These are phyloP conservation scores for Hirudinaria manillensis DNA, from an alignment of 2,888 invertebrate genomes.

Conservation along the genomic window DNA sequence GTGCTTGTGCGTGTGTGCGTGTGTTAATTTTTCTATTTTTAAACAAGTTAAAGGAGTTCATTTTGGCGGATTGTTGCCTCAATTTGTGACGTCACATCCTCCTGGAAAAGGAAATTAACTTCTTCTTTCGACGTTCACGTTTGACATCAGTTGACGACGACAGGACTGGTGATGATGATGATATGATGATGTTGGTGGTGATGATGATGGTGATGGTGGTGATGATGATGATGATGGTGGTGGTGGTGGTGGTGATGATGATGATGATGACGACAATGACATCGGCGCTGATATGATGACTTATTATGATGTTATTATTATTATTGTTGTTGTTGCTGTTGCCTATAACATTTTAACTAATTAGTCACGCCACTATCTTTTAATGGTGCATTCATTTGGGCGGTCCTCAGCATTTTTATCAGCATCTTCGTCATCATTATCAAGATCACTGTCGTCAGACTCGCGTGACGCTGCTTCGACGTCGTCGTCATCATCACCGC, in stretches of 20 bases:
- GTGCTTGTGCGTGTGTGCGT: background rate
- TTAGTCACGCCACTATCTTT: too few species aligned
- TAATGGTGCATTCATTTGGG: too few species aligned
- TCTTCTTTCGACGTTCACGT: background rate
- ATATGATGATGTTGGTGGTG: background rate
- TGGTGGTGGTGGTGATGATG: slow-evolving; percentile 17
- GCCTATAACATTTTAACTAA: slow-evolving; percentile 12
- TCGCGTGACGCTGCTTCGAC: too few species aligned
- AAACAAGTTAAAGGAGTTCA: too few species aligned
- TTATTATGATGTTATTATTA: slow-evolving; percentile 9
- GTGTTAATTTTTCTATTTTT: background rate
- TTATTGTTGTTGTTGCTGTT: slow-evolving; percentile 24
- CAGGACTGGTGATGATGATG: background rate
- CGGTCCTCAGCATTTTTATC: too few species aligned
- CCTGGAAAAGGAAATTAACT: too few species aligned
- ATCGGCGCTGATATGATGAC: slow-evolving; percentile 17
- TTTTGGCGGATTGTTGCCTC: too few species aligned
- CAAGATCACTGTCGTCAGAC: too few species aligned
- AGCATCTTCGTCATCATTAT: too few species aligned
- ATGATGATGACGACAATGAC: slow-evolving; percentile 24
- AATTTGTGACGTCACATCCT: too few species aligned
- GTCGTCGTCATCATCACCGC: too few species aligned
- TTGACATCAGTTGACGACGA: background rate
- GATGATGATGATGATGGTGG: slow-evolving; percentile 13
- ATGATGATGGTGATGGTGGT: slow-evolving; percentile 2